Evolutionary conservation across 1,140 invertebrate species (phyloP).

Genomic region (Aphis craccivora): DNA sequence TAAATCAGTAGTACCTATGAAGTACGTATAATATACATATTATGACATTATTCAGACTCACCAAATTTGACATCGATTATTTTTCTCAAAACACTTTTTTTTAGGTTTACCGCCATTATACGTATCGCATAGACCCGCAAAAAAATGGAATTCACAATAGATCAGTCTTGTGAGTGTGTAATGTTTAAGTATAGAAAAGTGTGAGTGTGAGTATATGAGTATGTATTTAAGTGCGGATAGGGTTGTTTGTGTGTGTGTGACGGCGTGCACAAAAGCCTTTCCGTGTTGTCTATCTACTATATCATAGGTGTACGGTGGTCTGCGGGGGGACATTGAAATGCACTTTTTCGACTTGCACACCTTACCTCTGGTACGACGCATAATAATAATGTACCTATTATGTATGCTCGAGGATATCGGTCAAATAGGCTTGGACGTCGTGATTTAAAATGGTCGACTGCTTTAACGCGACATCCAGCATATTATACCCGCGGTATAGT

Average conservation of each 20-base stretch:
- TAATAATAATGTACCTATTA: constrained; percentile 18
- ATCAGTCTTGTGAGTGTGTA: too few species aligned
- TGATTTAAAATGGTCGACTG: neutral
- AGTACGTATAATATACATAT: neutral
- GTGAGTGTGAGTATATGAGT: too few species aligned
- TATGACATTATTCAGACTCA: neutral
- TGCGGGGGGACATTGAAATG: constrained; percentile 41
- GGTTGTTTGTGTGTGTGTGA: neutral
- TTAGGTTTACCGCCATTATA: neutral
- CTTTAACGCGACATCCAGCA: neutral
- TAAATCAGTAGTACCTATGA: neutral
- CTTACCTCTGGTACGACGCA: neutral
- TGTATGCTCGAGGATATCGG: neutral
- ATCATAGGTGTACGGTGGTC: neutral
- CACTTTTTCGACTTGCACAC: constrained; percentile 22
- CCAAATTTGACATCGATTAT: neutral
- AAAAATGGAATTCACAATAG: neutral
- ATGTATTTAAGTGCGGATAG: neutral
- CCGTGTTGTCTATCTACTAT: constrained; percentile 31
- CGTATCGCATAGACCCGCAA: neutral
- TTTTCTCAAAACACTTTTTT: neutral
- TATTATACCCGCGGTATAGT: neutral
- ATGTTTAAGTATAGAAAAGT: neutral
- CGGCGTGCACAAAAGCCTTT: constrained; percentile 45
- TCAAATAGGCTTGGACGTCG: neutral